Base-by-base conservation (phyloP, 2,797 vertebrate species). In the Sebastes wilsoni region DNA sequence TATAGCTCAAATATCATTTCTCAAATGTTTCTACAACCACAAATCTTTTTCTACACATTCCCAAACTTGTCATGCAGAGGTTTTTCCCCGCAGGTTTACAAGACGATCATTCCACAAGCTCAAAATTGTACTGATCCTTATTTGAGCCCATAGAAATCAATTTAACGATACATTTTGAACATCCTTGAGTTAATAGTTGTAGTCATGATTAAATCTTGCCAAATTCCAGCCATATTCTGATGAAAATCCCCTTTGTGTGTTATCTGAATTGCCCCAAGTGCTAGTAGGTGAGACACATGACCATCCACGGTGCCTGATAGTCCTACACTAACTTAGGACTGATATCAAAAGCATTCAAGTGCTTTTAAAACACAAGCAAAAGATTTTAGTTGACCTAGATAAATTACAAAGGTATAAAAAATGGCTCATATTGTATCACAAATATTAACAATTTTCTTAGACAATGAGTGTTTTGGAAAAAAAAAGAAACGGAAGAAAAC, bases 321-420 rank as follows among this genome's bases (percentile, higher is more conserved):
- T 62, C 72, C 52, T 6, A 8, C 78, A 64, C 42, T 69, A 42
- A 22, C 13, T 73, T 60, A 60, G 18, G 69, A 79, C 75, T n/a
- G 16, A 74, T 20, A 69, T 36, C 12, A 66, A 38, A 84, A 78
- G 65, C 77, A 76, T 65, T 71, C 56, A 77, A 68, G 79, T 80
- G 68, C 79, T 77, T 84, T 75, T 16, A 77, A 77, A 79, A 79
- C 42, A 72, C 42, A 66, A 28, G 3, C 9, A 71, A 56, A 42
- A 65, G 0, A 20, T 23, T 66, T 69, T 13, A 66, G 58, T 32
- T 81, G 83, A 86, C 68, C 55, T 75, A 77, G 67, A 85, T 83
- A 80, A 88, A 85, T 87, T 91, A 93, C 65, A 89, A 88, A 88
- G 30, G 66, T 89, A 90, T 75, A 91, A 90, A 90, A 92, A 91